Evolutionary conservation across 2,797 vertebrate genomes (phyloP).

Genomic region (Helicolenus hilgendorfi): DNA sequence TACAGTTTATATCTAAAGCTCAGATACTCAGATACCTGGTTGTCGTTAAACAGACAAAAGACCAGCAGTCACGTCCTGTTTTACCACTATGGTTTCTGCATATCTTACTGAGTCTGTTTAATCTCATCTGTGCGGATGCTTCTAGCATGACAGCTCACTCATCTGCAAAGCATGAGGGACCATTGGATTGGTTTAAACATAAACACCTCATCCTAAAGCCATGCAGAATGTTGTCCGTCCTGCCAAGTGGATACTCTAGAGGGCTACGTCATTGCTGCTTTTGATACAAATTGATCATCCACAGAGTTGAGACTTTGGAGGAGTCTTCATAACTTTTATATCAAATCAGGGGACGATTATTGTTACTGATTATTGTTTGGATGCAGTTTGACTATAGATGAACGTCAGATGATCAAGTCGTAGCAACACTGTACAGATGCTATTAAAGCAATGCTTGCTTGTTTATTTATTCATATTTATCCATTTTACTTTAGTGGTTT

Average conservation of each 20-base stretch:
- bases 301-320: background rate
- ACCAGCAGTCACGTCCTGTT: background rate
- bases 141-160: background rate
- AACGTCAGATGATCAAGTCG: too few relatives aligned
- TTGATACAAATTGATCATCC: background rate
- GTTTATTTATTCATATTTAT: too few relatives aligned
- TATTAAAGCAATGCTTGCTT: too few relatives aligned
- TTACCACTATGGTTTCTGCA: background rate
- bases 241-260: background rate
- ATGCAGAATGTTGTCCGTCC: background rate
- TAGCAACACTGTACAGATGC: too few relatives aligned
- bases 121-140: background rate
- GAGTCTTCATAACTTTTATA: background rate
- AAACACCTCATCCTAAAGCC: background rate
- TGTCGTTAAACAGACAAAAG: background rate
- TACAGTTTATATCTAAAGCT: background rate
- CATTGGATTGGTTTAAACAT: background rate
- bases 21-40: background rate
- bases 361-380: background rate
- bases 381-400: background rate
- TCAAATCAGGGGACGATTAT: background rate
- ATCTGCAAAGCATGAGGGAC: background rate
- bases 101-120: background rate
- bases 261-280: fast-evolving
- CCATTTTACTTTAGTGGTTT: too few relatives aligned